Percentiles rank a stretch among this genome's conserved stretches.
Evolutionary conservation across 2,888 invertebrate species (phyloP).

Genomic region (Andricus quercusramuli): DNA sequence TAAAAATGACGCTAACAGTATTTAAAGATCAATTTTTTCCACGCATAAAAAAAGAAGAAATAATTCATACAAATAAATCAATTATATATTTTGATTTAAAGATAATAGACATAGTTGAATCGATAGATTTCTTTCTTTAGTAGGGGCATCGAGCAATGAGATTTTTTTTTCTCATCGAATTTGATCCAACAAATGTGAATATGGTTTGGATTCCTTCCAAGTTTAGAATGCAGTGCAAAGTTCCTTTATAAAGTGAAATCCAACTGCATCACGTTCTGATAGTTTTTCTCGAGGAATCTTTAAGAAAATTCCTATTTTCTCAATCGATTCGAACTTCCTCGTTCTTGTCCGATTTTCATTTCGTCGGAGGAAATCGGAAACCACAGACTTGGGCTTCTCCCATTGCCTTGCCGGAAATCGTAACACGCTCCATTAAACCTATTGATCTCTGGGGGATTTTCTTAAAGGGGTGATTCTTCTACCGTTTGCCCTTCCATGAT

Average conservation of each 20-base stretch:
- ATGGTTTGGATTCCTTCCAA: conserved; percentile 13
- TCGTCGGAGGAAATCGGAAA: conserved; percentile 60
- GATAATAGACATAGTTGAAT: not conserved
- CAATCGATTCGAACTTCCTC: conserved; percentile 35
- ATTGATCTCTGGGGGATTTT: conserved; percentile 57
- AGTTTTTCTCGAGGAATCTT: conserved; percentile 20
- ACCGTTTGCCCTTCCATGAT: conserved; percentile 48
- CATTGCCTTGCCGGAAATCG: conserved; percentile 58
- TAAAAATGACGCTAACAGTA: conserved; percentile 10
- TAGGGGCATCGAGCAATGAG: not conserved
- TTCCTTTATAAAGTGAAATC: conserved; percentile 14
- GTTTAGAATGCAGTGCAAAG: not conserved
- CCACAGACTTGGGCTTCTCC: conserved; percentile 58
- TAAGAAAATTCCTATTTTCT: conserved; percentile 36
- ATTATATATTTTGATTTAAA: not conserved
- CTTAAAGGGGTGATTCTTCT: conserved; percentile 54
- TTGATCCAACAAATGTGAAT: not conserved
- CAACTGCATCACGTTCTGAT: conserved; percentile 10
- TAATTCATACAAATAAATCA: not conserved
- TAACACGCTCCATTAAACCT: conserved; percentile 59
- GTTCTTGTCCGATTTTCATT: conserved; percentile 59
- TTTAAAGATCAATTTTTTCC: not conserved
- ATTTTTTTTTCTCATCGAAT: not conserved
- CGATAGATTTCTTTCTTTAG: not conserved
- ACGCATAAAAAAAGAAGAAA: too few species aligned